phyloP scores from a whole-genome alignment of 2,797 vertebrate species.

The Poecilia velifera region DNA sequence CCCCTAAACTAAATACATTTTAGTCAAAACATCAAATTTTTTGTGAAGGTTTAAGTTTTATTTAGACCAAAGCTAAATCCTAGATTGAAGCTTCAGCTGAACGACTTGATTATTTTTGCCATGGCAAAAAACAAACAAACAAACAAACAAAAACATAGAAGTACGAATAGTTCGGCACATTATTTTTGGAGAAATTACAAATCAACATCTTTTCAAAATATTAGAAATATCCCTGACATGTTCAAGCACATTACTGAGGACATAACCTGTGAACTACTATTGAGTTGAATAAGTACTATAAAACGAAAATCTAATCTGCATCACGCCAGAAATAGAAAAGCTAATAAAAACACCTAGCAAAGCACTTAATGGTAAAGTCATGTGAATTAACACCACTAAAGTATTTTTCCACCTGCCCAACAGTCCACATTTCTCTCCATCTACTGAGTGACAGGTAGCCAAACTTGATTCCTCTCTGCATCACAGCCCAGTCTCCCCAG shows the following conservation, averaged over 20 bases:
- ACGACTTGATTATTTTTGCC: not conserved
- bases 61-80: not conserved
- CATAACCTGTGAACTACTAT: not conserved
- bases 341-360: not conserved
- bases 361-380: not conserved
- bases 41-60: not conserved
- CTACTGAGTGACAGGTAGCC: slow-evolving; percentile 35
- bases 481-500: slow-evolving; percentile 29
- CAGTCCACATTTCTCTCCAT: slow-evolving; percentile 10
- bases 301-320: not conserved
- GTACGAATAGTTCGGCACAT: not conserved
- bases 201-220: not conserved
- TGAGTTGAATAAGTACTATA: not conserved
- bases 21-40: not conserved
- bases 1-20: not conserved
- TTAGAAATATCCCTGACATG: not conserved
- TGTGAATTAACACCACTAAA: slow-evolving; percentile 8
- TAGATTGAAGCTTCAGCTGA: not conserved
- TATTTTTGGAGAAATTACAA: not conserved
- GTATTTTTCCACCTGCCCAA: not conserved
- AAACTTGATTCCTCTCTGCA: slow-evolving; percentile 33
- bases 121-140: not conserved
- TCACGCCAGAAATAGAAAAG: not conserved
- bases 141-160: not conserved
- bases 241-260: not conserved